Base-by-base conservation (phyloP, 2,113 vertebrate species). In the Apaloderma vittatum region DNA sequence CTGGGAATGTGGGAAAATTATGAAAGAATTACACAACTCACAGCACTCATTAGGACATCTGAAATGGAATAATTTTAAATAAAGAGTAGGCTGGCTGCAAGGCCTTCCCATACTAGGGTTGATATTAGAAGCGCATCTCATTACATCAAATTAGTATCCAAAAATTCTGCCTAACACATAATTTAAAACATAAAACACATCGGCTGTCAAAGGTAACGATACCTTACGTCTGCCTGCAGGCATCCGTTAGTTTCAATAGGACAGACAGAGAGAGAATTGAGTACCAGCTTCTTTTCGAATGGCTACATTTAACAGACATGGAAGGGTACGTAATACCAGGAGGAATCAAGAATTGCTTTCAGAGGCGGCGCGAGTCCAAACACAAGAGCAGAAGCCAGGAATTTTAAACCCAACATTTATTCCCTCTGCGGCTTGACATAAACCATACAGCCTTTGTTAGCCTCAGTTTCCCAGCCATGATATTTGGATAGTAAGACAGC, bases 21-120 rank as follows among this genome's bases (percentile, higher is more conserved):
- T 66, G 52, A 96, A 97, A 95, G 87, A 95, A 96, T 89, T 94
- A 91, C 72, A 94, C 81, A 95, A 97, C 95, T 96, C 51, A 80
- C 49, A 91, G 86, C 88, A 95, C 86, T 96, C 93, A 96, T 94
- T 94, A 97, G 93, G 82, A 94, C 63, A 93, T 97, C 94, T 93
- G 94, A 94, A 96, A 96, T 91, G 89, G 96, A 95, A 93, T 70
- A 97, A 97, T 96, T 96, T 86, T 87, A 96, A 89, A 97, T 91
- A 97, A 95, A 96, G 83, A 97, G 87, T 67, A 95, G 91, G 93
- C 45, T 96, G 84, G 90, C 95, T 96, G 63, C 75, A 96, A 97
- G 91, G 96, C 40, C 81, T 88, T 58, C 86, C 90, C n/a, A 9
- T 91, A 84, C 52, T 43, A 65, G 3, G 12, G 86, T 26, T 94